Evolutionary conservation across 2,888 invertebrate species (phyloP), one percentile per base, ranked within the genome.

Genomic region (Cryptophagus acutangulus): DNA sequence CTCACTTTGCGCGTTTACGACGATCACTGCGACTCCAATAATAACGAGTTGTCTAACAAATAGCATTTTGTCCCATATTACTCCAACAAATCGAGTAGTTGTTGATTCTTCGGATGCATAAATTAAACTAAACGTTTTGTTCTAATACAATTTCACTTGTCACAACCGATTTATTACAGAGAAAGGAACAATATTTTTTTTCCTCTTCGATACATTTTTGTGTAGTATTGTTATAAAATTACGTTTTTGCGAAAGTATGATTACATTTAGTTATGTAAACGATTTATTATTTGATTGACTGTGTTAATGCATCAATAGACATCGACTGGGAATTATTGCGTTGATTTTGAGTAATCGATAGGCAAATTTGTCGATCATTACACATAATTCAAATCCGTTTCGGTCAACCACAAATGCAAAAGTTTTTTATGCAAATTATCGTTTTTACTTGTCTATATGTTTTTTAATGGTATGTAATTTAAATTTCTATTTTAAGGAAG

Each of bases 231-330:
- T 51, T 55, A 48, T 48, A 49, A 56, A 59, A 56, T 54, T 61
- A 52, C 57, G 59, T 58, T 62, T 58, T 55, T 56, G 57, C 60
- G 59, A 60, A 61, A 61, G 58, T 57, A 42, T 33, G 37, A 46
- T 29, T n/a, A n/a, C n/a, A n/a, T n/a, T n/a, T n/a, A n/a, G 38
- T 61, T 62, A 62, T 57, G 57, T 61, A 63, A 62, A 55, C 41
- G n/a, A n/a, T 46, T 31, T 48, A 55, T 59, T 61, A 58, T 56
- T 58, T 55, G 57, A 57, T 54, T 49, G 51, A 41, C 43, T 44
- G 26, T 44, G 40, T 47, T 51, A 50, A 54, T 48, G 57, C 53
- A 53, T 53, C 54, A 50, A 34, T 51, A 48, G 41, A 36, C 54
- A 47, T 42, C 40, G 36, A 44, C 37, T 16, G 5, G n/a, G n/a